Percentiles rank a stretch among this genome's conserved stretches.
Conservation (phyloP, 2,113 vertebrate genomes). For the Laticauda laticaudata region DNA sequence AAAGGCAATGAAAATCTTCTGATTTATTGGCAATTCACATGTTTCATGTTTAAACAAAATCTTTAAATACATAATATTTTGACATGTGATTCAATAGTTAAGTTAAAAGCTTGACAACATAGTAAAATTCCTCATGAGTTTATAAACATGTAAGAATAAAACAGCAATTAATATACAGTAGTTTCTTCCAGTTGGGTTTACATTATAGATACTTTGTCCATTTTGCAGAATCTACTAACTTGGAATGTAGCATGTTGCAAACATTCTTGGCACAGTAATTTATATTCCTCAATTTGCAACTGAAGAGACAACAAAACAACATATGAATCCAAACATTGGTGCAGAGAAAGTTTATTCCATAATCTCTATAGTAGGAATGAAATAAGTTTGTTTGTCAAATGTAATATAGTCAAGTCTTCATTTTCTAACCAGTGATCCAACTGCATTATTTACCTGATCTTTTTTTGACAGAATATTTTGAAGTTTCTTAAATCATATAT, state of each 20-base stretch:
- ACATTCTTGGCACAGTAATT: rapidly evolving
- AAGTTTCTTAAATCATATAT: neutral
- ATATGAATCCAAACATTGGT: neutral
- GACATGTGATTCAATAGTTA: conserved; percentile 11
- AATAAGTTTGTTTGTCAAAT: neutral
- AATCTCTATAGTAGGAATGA: neutral
- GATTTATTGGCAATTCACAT: conserved; percentile 19
- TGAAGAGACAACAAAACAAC: neutral
- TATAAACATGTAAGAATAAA: neutral
- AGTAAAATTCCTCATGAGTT: neutral
- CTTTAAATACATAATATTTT: neutral
- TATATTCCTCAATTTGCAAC: neutral
- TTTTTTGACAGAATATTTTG: neutral
- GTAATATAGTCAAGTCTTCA: neutral
- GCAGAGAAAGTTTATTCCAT: neutral
- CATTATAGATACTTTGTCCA: neutral
- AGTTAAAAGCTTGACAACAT: conserved; percentile 11
- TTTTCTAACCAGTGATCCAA: neutral
- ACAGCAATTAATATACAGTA: rapidly evolving
- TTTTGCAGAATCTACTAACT: neutral
- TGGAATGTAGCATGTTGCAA: neutral
- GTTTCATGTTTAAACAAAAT: conserved; percentile 20
- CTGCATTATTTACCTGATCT: neutral
- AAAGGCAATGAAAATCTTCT: conserved; percentile 10
- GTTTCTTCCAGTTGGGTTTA: neutral